Evolutionary conservation across 2,888 invertebrate species (phyloP), one percentile per base, ranked within the genome.

Genomic region (Drosophila stalkeri): DNA sequence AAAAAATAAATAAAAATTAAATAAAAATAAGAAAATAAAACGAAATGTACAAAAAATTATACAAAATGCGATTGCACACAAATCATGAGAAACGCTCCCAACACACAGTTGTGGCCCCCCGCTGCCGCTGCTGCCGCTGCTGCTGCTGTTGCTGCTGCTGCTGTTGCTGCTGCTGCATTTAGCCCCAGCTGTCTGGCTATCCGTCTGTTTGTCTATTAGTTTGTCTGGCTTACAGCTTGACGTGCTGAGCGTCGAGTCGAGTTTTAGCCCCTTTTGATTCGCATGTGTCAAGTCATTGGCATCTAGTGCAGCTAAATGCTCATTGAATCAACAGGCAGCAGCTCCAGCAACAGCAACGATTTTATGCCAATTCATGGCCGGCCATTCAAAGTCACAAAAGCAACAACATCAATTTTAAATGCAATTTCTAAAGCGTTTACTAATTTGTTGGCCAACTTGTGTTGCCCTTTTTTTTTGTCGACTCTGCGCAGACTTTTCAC

Each of bases 251-350:
- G 72, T 80, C 77, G 64, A 66, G 75, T 81, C 75, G 66, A 66
- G 68, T 77, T 54, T 67, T 75, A 81, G 72, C 73, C 72, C 73
- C 78, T 70, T 82, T 82, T 82, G 89, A 89, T 90, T 89, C 89
- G 82, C 89, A 89, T 82, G 86, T 86, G 86, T 89, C 89, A 89
- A 90, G 89, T 83, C 89, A 87, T 87, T 89, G 89, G 89, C 89
- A 90, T 89, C 83, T 89, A 89, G 89, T 90, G 90, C 89, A 89
- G 77, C 80, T 83, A 82, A 85, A 85, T 82, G 81, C 79, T 81
- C 77, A 86, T 78, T 81, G 89, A 81, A 78, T 75, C 67, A 71
- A 76, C 76, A 71, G 77, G 57, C 81, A 75, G 72, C 74, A 71
- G 77, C 65, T 55, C 54, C 75, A 54, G 2, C 74, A 69, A 73